Conservation (phyloP, 2,113 vertebrate genomes). For the Catharus bicknelli region DNA sequence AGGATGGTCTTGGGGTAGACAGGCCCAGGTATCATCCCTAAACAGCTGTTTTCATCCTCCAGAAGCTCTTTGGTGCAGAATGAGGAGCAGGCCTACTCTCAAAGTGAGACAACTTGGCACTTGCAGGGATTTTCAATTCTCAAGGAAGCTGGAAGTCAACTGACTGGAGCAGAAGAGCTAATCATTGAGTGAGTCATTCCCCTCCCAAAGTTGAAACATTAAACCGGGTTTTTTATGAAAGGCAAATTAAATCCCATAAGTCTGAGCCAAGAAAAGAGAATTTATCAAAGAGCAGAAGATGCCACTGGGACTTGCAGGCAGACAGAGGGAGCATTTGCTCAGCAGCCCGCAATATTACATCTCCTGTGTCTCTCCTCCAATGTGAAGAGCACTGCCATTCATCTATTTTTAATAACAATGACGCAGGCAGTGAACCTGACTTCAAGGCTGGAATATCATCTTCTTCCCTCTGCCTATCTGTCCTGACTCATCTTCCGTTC, state of each 20-base stretch:
- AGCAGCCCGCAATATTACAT: neutral
- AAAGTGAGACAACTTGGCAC: neutral
- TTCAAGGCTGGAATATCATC: slow-evolving; percentile 33
- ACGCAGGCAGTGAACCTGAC: slow-evolving; percentile 43
- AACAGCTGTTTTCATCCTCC: neutral
- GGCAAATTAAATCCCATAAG: slow-evolving; percentile 48
- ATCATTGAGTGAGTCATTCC: slow-evolving; percentile 1
- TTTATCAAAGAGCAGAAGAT: slow-evolving; percentile 24
- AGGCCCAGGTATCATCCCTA: neutral
- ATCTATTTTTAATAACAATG: slow-evolving; percentile 65
- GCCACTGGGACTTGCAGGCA: slow-evolving; percentile 1
- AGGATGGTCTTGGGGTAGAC: neutral
- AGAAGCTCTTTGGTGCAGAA: neutral
- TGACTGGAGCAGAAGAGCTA: neutral
- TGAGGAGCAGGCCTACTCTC: neutral
- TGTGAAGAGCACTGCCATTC: neutral
- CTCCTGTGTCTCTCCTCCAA: neutral
- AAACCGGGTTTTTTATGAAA: neutral
- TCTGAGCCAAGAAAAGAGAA: neutral
- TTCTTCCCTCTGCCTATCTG: neutral
- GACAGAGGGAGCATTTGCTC: slow-evolving; percentile 30
- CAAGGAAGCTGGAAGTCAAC: neutral
- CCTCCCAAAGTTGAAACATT: neutral
- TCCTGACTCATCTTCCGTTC: slow-evolving; percentile 37
- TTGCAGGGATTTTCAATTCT: neutral